Conservation (phyloP, 2,888 invertebrate genomes). For the Lepetodrilus schrolli region DNA sequence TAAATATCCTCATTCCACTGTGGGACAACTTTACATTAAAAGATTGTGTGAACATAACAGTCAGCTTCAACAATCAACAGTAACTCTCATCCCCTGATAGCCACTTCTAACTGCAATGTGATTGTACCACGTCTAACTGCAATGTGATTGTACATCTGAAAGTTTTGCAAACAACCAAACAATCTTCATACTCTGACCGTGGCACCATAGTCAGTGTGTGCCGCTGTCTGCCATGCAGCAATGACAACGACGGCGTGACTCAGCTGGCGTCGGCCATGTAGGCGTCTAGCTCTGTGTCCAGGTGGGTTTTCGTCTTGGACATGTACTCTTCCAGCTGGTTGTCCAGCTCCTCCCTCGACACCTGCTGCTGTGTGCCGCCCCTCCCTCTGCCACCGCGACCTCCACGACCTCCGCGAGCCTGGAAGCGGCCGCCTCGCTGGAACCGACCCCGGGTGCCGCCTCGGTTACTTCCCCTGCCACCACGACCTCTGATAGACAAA, state of each 20-base stretch:
- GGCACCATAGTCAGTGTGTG: background rate
- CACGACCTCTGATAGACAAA: constrained; percentile 48
- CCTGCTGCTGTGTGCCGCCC: constrained; percentile 44
- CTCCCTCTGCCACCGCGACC: constrained; percentile 49
- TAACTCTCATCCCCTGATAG: too few relatives aligned
- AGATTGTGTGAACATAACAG: too few relatives aligned
- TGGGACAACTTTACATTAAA: too few relatives aligned
- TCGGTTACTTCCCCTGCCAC: constrained; percentile 42
- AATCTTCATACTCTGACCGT: too few relatives aligned
- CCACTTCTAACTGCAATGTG: too few relatives aligned
- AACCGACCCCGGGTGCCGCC: constrained; percentile 29
- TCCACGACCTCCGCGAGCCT: constrained; percentile 49
- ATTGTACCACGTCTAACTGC: too few relatives aligned
- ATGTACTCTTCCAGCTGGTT: constrained; percentile 84
- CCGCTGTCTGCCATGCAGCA: too few relatives aligned
- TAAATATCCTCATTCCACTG: too few relatives aligned
- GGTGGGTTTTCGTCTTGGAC: constrained; percentile 80
- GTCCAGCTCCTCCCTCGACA: constrained; percentile 80
- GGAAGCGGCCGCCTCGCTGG: constrained; percentile 33
- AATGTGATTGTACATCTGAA: too few relatives aligned
- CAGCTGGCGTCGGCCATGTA: constrained; percentile 78
- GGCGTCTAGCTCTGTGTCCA: constrained; percentile 79
- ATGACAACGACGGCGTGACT: too few relatives aligned
- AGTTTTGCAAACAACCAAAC: too few relatives aligned
- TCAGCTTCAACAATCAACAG: too few relatives aligned